A percentile compares a stretch with the other conserved stretches of the same genome.
These are phyloP conservation scores for Pherbina coryleti DNA, from an alignment of 2,888 invertebrate species.

Conservation along the genomic window DNA sequence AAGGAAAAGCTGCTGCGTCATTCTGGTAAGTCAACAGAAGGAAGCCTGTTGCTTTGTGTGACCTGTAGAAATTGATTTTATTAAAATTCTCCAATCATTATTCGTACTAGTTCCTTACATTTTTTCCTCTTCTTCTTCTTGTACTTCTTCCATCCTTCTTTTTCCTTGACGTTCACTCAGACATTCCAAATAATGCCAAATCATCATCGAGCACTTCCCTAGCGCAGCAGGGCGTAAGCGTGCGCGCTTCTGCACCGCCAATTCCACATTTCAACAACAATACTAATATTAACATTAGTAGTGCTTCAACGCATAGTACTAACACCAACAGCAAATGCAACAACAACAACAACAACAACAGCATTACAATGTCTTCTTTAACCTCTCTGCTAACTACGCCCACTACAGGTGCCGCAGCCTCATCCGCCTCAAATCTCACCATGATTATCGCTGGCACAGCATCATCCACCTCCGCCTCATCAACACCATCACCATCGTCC, in stretches of 20 bases:
- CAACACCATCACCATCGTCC: constrained; percentile 50
- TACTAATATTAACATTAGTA: not conserved
- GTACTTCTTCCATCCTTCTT: not conserved
- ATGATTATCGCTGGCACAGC: constrained; percentile 54
- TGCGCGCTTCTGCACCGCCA: constrained; percentile 56
- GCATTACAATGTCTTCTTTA: constrained; percentile 36
- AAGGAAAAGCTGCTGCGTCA: not conserved
- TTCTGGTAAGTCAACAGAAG: not conserved
- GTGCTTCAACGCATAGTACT: not conserved
- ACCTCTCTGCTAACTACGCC: constrained; percentile 31
- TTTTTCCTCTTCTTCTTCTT: not conserved
- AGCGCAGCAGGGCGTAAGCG: constrained; percentile 27
- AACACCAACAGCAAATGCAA: constrained; percentile 3
- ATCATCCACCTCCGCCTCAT: constrained; percentile 52
- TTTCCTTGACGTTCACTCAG: constrained; percentile 42
- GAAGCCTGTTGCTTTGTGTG: not conserved
- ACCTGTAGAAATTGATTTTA: not conserved
- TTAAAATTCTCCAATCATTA: constrained; percentile 46
- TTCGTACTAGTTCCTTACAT: constrained; percentile 53
- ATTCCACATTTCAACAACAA: constrained; percentile 35
- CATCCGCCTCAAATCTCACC: constrained; percentile 47
- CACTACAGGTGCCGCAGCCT: constrained; percentile 42
- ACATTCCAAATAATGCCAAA: constrained; percentile 56
- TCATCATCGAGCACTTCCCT: constrained; percentile 37
- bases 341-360: constrained; percentile 28